Base-by-base conservation (phyloP, 2,113 vertebrate species). In the Salvelinus alpinus region DNA sequence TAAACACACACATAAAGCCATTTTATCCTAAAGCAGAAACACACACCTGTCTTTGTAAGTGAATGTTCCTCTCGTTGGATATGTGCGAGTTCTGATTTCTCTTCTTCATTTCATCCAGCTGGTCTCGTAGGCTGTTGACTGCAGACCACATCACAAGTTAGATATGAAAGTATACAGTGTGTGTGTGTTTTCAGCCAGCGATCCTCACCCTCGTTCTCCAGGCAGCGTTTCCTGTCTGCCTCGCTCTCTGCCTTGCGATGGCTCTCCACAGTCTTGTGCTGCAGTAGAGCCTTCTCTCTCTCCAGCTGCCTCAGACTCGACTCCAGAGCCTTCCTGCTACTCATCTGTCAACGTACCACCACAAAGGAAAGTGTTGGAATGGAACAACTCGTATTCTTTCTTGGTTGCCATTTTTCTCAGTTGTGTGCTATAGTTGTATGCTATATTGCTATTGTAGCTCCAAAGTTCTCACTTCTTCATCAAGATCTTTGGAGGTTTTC, bases 111-210 rank as follows among this genome's bases (percentile, higher is more conserved):
- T 99, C 98, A 81, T 98, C 96, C 54, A 99, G 93, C 84, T 99
- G 97, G 85, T 99, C 98, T 88, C 94, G 97, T 88, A 99, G 88
- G 88, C 92, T 96, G 87, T 95, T 97, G 86, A 99, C 98, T 99
- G 76, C 31, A 60, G 31, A 71, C 31, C 93, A 99, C 98, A 97
- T 95, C 96, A 96, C 82, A 98, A 94, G 88, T 99, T 97, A 47
- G 85, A 95, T 90, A 99, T 98, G 70, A 16, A 62, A 67, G 68
- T 81, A 38, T 64, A 48, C 3, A 47, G 65, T 70, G 51, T 31
- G 16, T 62, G 18, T 24, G 48, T 27, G 70, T 48, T 12, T 24
- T 22, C 24, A 25, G 9, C 20, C 34, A 67, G 69, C 16, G 1
- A 1, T 9, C 38, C 22, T 90, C 71, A 98, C 97, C 83, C 84